phyloP scores from a whole-genome alignment of 2,113 vertebrate species.

The Procapra przewalskii region DNA sequence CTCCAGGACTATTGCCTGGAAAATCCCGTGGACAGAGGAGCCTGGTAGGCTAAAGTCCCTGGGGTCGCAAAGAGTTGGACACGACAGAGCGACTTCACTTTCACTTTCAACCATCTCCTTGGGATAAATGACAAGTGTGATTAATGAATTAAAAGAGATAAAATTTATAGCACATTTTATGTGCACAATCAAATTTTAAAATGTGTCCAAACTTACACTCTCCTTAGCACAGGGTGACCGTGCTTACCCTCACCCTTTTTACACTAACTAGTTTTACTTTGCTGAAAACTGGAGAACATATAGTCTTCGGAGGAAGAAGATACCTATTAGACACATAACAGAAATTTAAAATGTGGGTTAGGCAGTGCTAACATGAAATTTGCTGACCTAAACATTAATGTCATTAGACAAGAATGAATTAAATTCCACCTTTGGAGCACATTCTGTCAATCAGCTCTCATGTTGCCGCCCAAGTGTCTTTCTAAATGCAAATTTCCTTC shows the following conservation, averaged over 20 bases:
- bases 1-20: no score
- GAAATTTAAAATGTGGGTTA: not conserved
- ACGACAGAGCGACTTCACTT: no score
- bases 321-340: not conserved
- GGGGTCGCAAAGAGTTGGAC: no score
- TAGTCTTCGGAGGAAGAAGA: not conserved
- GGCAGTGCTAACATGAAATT: not conserved
- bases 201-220: not conserved
- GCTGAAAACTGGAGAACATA: not conserved
- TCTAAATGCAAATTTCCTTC: not conserved
- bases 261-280: not conserved
- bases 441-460: not conserved
- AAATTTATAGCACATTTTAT: not conserved
- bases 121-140: not conserved
- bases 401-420: not conserved
- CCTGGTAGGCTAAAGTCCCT: no score
- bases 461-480: not conserved
- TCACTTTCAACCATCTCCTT: not conserved
- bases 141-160: not conserved
- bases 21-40: no score
- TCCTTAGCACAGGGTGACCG: not conserved
- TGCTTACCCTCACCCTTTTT: not conserved
- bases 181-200: not conserved
- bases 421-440: not conserved
- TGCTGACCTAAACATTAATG: not conserved